These are phyloP conservation scores for Thera britannica DNA, from an alignment of 2,888 invertebrate species.

Conservation along the genomic window DNA sequence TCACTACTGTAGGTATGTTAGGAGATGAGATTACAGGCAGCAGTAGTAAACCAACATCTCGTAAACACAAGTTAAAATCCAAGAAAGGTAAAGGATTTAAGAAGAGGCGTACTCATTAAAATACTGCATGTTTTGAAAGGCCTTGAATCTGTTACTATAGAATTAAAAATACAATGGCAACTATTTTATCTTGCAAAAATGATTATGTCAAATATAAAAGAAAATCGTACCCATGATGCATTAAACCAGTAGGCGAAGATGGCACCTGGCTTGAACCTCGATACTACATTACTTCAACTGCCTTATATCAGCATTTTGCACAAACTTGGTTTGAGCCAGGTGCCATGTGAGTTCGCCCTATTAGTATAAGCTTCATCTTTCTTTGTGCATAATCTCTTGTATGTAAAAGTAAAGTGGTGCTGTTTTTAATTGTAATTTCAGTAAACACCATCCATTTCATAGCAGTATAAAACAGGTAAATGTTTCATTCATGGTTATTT, in stretches of 20 bases:
- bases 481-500: background rate
- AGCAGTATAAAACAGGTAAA: slow-evolving; percentile 2
- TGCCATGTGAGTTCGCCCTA: too few relatives aligned
- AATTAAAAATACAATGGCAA: slow-evolving; percentile 7
- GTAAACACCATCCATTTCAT: background rate
- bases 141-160: slow-evolving; percentile 19
- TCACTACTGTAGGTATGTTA: slow-evolving; percentile 90
- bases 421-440: slow-evolving; percentile 3
- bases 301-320: too few relatives aligned
- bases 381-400: background rate
- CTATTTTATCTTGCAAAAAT: slow-evolving; percentile 13
- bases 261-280: too few relatives aligned
- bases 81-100: slow-evolving; percentile 83
- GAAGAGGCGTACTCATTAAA: slow-evolving; percentile 76
- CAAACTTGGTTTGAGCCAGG: too few relatives aligned
- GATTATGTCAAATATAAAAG: background rate
- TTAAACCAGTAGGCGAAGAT: background rate
- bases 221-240: background rate
- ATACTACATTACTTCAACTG: too few relatives aligned
- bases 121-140: slow-evolving; percentile 10
- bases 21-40: slow-evolving; percentile 92
- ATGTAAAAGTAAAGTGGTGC: background rate
- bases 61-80: slow-evolving; percentile 79
- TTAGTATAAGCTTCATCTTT: too few relatives aligned
- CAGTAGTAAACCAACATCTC: slow-evolving; percentile 61